These are phyloP conservation scores for Cancer borealis DNA, from an alignment of 2,888 invertebrate genomes.

Conservation along the genomic window DNA sequence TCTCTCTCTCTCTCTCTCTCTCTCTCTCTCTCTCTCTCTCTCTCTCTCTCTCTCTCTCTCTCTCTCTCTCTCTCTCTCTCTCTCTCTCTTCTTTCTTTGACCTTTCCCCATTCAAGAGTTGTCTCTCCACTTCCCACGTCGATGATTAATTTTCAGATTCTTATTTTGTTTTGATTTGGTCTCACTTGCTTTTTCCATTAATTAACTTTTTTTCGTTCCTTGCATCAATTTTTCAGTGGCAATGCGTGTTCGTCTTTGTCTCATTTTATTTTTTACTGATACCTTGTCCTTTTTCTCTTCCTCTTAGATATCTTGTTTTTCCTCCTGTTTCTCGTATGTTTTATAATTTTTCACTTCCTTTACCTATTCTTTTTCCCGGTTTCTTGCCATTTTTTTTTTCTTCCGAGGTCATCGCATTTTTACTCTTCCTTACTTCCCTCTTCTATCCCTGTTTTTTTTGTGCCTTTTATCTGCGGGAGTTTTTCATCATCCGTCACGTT, in stretches of 20 bases:
- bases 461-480: neutral
- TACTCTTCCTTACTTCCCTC: neutral
- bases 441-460: neutral
- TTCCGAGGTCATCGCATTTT: neutral
- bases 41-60: neutral
- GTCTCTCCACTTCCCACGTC: neutral
- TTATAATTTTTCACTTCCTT: neutral
- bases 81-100: neutral
- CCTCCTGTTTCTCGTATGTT: neutral
- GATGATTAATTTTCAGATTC: constrained; percentile 16
- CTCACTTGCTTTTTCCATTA: neutral
- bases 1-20: neutral
- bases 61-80: neutral
- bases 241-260: neutral
- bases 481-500: neutral
- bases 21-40: neutral
- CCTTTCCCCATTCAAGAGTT: constrained; percentile 6
- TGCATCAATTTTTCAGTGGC: neutral
- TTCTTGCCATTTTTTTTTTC: neutral
- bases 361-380: neutral
- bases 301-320: neutral
- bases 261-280: neutral
- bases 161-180: neutral
- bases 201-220: neutral
- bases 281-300: neutral